A percentile compares a stretch with the other conserved stretches of the same genome.
Evolutionary conservation across 2,888 invertebrate species (phyloP).

Genomic region (Torymus texanus): DNA sequence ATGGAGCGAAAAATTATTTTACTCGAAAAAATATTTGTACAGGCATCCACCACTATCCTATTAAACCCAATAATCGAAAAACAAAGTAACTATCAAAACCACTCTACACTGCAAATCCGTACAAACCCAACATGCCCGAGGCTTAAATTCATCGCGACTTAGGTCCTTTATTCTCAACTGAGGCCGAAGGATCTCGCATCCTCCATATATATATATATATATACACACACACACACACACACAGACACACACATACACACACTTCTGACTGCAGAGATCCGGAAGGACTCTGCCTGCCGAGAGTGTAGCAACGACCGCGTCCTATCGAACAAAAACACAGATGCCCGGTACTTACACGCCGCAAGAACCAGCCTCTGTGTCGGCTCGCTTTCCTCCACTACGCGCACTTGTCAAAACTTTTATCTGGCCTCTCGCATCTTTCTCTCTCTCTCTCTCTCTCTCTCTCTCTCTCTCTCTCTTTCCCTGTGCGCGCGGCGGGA

Average conservation of each 20-base stretch:
- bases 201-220: neutral
- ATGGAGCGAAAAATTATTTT: too few relatives aligned
- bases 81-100: too few relatives aligned
- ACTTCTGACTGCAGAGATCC: slow-evolving; percentile 35
- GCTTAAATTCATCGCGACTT: neutral
- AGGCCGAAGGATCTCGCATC: slow-evolving; percentile 1
- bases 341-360: slow-evolving; percentile 51
- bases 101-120: too few relatives aligned
- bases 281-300: slow-evolving; percentile 23
- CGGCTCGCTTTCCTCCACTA: slow-evolving; percentile 29
- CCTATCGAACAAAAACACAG: slow-evolving; percentile 55
- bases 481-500: slow-evolving; percentile 30
- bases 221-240: too few relatives aligned
- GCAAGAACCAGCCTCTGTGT: slow-evolving; percentile 33
- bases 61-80: too few relatives aligned
- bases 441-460: slow-evolving; percentile 50
- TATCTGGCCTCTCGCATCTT: slow-evolving; percentile 64
- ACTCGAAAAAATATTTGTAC: too few relatives aligned
- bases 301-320: slow-evolving; percentile 12
- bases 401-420: slow-evolving; percentile 69
- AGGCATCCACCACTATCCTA: too few relatives aligned
- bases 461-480: slow-evolving; percentile 31
- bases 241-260: too few relatives aligned
- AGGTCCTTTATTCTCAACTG: slow-evolving; percentile 20
- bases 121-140: neutral